Conservation (phyloP, 2,113 vertebrate genomes). For the Barnardius zonarius region DNA sequence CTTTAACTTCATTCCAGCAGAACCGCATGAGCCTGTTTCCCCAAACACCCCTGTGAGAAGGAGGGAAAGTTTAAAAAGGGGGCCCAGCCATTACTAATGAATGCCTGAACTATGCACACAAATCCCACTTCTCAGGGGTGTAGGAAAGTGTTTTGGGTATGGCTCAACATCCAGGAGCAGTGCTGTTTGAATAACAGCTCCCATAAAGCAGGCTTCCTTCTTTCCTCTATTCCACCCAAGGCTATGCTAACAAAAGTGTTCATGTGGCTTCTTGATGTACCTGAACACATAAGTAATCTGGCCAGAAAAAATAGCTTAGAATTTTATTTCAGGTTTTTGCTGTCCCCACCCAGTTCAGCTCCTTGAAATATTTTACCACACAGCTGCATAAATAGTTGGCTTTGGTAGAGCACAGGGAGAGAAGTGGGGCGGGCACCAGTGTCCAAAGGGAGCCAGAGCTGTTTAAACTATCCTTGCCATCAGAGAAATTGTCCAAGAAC, state of each 20-base stretch:
- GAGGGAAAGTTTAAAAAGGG: background rate
- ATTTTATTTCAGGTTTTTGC: background rate
- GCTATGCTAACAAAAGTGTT: background rate
- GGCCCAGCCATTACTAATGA: background rate
- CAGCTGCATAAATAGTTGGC: conserved; percentile 34
- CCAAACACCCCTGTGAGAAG: background rate
- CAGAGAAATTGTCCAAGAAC: background rate
- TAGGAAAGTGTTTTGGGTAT: background rate
- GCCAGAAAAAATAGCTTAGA: background rate
- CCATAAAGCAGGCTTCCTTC: background rate
- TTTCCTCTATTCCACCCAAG: background rate
- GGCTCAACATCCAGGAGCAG: background rate
- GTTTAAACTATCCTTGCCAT: background rate
- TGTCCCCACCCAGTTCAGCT: background rate
- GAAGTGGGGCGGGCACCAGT: background rate
- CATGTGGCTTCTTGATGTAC: background rate
- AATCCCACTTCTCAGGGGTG: background rate
- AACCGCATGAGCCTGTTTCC: background rate
- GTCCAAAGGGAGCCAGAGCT: background rate
- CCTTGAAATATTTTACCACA: background rate
- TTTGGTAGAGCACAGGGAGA: conserved; percentile 1
- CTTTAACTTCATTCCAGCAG: background rate
- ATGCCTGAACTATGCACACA: background rate
- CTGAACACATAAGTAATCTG: background rate
- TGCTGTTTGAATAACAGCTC: background rate